Evolutionary conservation across 2,113 vertebrate species (phyloP), one percentile per base, ranked within the genome.

Genomic region (Ranitomeya imitator): DNA sequence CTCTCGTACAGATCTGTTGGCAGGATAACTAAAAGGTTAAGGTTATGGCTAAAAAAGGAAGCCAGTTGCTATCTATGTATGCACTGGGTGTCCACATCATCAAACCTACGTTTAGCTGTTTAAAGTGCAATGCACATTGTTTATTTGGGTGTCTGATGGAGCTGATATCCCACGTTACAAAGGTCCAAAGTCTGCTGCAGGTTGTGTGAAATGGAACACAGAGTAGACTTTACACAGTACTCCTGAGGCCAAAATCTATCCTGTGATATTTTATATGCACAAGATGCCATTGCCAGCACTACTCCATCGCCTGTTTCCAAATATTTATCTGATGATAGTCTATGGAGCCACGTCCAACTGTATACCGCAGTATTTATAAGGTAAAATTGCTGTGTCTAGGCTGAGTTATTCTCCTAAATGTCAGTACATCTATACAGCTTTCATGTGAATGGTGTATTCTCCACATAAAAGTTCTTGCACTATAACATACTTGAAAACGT

Each of bases 141-240:
- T 85, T 85, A 45, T 85, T 89, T 89, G 81, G 87, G 87, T 89
- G 87, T 45, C 51, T 85, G 87, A 55, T 83, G 16, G 57, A 57
- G 82, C 51, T 76, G 55, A 88, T 74, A 83, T n/a, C n/a, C 52
- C 31, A 76, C n/a, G 57, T 57, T n/a, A 63, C 67, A 79, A 13
- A 74, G 26, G 81, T 89, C 57, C 81, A 89, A 89, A 89, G 82
- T 89, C 69, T 88, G 16, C 14, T 60, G 4, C 14, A 19, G 14
- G 59, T 21, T 83, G 81, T 77, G 37, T 88, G 87, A 88, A 84
- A 31, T 71, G 57, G 80, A 54, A 21, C 59, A 84, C 65, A 84
- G 80, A 77, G 23, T 61, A 85, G 16, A 71, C 52, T 23, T 26
- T 74, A 60, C n/a, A 57, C 16, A 37, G 8, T 45, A 54, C 11